Percentiles rank a stretch among this genome's conserved stretches.
Evolutionary conservation across 2,888 invertebrate genomes (phyloP).

Genomic region (Serrognathus titanus): DNA sequence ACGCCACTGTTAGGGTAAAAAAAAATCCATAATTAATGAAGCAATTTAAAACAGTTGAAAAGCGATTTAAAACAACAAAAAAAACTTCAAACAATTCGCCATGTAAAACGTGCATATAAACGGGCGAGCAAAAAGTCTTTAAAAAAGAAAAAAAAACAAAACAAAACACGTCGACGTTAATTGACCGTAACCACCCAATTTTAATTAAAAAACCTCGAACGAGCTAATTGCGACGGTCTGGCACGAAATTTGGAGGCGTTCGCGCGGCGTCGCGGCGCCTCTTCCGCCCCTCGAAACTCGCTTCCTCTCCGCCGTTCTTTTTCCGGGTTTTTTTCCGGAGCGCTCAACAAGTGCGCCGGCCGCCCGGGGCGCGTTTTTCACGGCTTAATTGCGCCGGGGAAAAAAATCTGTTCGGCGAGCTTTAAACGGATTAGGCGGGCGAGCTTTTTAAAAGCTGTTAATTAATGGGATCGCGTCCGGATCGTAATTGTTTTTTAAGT

Average conservation of each 20-base stretch:
- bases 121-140: background rate
- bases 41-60: too few relatives aligned
- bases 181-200: slow-evolving; percentile 33
- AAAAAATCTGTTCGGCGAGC: slow-evolving; percentile 6
- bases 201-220: slow-evolving; percentile 36
- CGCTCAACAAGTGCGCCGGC: slow-evolving; percentile 36
- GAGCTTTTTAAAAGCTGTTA: slow-evolving; percentile 28
- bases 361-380: slow-evolving; percentile 22
- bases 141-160: slow-evolving; percentile 1
- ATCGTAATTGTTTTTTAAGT: too few relatives aligned
- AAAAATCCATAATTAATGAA: too few relatives aligned
- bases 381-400: slow-evolving; percentile 19
- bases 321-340: slow-evolving; percentile 24
- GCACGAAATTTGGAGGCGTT: slow-evolving; percentile 9
- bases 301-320: slow-evolving; percentile 9
- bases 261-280: background rate
- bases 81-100: background rate
- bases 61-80: too few relatives aligned
- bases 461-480: slow-evolving; percentile 10
- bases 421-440: slow-evolving; percentile 9
- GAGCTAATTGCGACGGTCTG: slow-evolving; percentile 31
- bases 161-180: slow-evolving; percentile 20
- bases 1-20: too few relatives aligned
- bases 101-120: background rate
- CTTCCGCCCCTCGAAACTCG: slow-evolving; percentile 9